phyloP scores from a whole-genome alignment of 1,140 invertebrate genomes.

The Dryas iulia region DNA sequence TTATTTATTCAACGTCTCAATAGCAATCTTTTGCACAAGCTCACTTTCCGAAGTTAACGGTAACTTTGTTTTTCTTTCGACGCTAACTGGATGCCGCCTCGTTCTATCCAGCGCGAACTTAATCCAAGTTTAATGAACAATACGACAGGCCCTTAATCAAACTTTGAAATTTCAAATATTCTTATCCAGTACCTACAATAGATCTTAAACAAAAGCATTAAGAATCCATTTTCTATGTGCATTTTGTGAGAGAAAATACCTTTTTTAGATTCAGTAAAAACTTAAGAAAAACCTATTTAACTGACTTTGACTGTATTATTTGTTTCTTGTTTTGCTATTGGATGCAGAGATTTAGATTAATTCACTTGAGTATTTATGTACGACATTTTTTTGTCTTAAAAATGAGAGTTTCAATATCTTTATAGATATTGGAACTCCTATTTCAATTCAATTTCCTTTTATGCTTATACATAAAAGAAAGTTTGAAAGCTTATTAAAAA shows the following conservation, averaged over 20 bases:
- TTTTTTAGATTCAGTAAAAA: conserved; percentile 29
- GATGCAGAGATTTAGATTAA: conserved; percentile 26
- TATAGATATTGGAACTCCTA: no score
- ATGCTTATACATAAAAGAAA: not conserved
- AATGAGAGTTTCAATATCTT: not conserved
- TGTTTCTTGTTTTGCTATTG: conserved; percentile 69
- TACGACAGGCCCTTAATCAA: conserved; percentile 81
- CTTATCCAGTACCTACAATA: conserved; percentile 24
- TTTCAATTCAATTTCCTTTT: no score
- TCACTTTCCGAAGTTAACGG: conserved; percentile 20
- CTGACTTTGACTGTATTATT: conserved; percentile 76
- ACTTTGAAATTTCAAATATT: conserved; percentile 70
- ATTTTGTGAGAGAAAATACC: conserved; percentile 25
- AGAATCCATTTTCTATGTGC: conserved; percentile 32
- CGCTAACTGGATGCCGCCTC: conserved; percentile 72
- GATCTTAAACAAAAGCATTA: conserved; percentile 33
- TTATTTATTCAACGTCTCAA: conserved; percentile 21
- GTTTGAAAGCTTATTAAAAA: no score
- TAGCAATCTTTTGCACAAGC: conserved; percentile 14
- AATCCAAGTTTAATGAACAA: conserved; percentile 82
- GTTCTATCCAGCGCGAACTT: conserved; percentile 75
- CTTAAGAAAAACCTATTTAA: conserved; percentile 76
- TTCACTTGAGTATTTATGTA: conserved; percentile 32
- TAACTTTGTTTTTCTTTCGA: conserved; percentile 42
- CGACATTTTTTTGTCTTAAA: conserved; percentile 27